These are phyloP conservation scores for Alca torda DNA, from an alignment of 2,797 vertebrate species.

Conservation along the genomic window DNA sequence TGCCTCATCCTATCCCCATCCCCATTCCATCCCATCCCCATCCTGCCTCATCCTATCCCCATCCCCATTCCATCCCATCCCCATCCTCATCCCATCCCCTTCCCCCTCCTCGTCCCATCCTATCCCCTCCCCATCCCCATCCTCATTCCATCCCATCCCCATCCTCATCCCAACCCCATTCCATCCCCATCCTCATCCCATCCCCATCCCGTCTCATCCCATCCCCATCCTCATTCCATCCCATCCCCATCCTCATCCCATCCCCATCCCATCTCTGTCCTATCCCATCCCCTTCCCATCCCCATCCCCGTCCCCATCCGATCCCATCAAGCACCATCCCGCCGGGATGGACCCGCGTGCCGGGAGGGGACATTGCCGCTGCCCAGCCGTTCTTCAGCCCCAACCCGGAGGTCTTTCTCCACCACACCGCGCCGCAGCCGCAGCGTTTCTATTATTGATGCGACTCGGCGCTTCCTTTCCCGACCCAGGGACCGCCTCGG, in stretches of 20 bases:
- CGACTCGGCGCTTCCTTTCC: not conserved
- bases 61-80: not conserved
- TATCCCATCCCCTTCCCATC: not conserved
- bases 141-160: too few relatives aligned
- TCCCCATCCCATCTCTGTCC: too few relatives aligned
- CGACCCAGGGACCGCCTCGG: not conserved
- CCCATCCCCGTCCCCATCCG: not conserved
- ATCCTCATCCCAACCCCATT: too few relatives aligned
- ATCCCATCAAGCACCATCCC: too few relatives aligned
- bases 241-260: too few relatives aligned
- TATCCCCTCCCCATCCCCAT: too few relatives aligned
- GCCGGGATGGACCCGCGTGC: rapidly evolving
- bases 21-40: not conserved
- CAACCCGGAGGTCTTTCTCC: not conserved
- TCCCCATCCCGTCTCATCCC: not conserved
- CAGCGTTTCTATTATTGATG: not conserved
- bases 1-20: not conserved
- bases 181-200: too few relatives aligned
- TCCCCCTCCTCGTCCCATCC: too few relatives aligned
- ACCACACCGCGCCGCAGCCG: not conserved
- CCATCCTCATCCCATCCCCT: too few relatives aligned
- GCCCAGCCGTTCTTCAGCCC: not conserved
- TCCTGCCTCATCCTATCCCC: not conserved
- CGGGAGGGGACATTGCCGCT: rapidly evolving
- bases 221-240: not conserved